phyloP scores from a whole-genome alignment of 1,140 invertebrate species.

The Bombus ignitus region DNA sequence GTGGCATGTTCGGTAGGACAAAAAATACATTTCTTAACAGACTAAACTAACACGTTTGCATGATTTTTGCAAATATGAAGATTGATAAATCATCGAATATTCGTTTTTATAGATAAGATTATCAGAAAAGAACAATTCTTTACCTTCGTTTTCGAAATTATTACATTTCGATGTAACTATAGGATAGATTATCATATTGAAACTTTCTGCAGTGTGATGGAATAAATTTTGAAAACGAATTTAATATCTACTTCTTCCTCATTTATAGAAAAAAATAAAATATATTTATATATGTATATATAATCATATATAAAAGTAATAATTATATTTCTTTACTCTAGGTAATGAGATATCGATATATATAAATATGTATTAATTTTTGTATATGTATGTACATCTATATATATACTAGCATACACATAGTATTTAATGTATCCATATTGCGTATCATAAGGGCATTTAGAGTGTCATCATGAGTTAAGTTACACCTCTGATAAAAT shows the following conservation, averaged over 20 bases:
- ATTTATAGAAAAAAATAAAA: neutral
- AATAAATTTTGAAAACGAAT: constrained; percentile 13
- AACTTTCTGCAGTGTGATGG: neutral
- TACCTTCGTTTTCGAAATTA: neutral
- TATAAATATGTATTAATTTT: neutral
- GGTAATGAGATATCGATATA: neutral
- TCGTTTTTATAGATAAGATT: neutral
- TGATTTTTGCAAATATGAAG: neutral
- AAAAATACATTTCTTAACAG: constrained; percentile 58
- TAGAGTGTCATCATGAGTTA: too few species aligned
- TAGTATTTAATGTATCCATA: neutral
- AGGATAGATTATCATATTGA: neutral
- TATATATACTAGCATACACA: neutral
- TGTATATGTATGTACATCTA: neutral
- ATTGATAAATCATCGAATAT: neutral
- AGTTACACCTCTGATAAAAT: neutral
- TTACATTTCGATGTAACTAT: neutral
- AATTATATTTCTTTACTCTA: neutral
- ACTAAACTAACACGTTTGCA: constrained; percentile 27
- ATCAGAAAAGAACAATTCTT: neutral
- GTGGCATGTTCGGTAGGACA: constrained; percentile 57
- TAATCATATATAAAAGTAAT: neutral
- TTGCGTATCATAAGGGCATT: neutral
- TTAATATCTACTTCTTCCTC: neutral
- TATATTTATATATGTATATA: neutral